Conservation (phyloP, 2,888 invertebrate genomes). For the Scrobipalpa atriplicella region DNA sequence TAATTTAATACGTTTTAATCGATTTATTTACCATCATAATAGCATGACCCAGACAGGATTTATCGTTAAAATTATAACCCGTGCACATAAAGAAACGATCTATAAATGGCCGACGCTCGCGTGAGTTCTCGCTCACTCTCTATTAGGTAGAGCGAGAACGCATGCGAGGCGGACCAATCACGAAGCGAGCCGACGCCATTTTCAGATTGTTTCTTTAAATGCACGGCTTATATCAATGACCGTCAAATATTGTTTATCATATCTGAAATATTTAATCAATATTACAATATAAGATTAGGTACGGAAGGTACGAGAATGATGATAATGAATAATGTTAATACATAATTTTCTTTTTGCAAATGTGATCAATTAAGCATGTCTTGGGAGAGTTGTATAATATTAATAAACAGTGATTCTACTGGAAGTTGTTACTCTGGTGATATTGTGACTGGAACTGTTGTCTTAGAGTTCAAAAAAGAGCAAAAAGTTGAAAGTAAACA, state of each 20-base stretch:
- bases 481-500: constrained; percentile 64
- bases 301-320: background rate
- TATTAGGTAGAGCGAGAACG: too few relatives aligned
- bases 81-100: too few relatives aligned
- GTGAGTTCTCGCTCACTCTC: too few relatives aligned
- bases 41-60: too few relatives aligned
- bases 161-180: too few relatives aligned
- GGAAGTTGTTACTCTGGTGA: constrained; percentile 67
- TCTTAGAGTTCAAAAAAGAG: constrained; percentile 58
- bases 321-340: constrained; percentile 28
- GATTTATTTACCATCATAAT: too few relatives aligned
- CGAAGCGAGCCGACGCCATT: too few relatives aligned
- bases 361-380: constrained; percentile 46
- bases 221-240: constrained; percentile 5
- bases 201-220: too few relatives aligned
- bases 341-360: constrained; percentile 29
- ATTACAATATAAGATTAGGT: constrained; percentile 1
- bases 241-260: background rate
- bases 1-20: too few relatives aligned
- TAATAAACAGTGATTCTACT: constrained; percentile 62
- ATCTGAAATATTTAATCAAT: constrained; percentile 11
- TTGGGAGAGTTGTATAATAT: constrained; percentile 59
- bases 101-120: too few relatives aligned
- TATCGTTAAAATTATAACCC: too few relatives aligned
- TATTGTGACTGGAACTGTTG: constrained; percentile 68